These are phyloP conservation scores for Parotia lawesii DNA, from an alignment of 2,113 vertebrate species.

Conservation along the genomic window DNA sequence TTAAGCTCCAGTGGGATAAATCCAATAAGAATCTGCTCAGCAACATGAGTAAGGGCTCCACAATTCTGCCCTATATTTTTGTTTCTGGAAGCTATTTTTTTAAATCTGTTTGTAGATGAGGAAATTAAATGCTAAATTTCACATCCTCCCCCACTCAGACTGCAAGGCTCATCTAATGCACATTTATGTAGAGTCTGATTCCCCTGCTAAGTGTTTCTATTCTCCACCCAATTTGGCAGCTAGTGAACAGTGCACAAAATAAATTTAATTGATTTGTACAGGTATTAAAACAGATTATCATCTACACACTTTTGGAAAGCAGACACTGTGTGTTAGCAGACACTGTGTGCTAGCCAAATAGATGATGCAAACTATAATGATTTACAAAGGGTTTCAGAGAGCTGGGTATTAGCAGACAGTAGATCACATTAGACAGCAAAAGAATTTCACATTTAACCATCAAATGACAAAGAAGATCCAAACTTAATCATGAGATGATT, in stretches of 20 bases:
- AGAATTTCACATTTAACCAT: conserved; percentile 3
- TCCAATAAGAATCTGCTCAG: background rate
- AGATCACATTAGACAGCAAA: background rate
- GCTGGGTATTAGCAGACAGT: background rate
- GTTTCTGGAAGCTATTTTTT: conserved; percentile 14
- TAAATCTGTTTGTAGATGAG: background rate
- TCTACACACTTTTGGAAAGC: conserved; percentile 16
- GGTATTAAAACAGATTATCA: conserved; percentile 39
- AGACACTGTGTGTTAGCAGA: background rate
- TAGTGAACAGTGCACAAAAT: conserved; percentile 19
- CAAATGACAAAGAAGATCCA: background rate
- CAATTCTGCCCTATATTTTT: background rate
- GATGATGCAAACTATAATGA: conserved; percentile 27
- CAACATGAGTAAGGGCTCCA: background rate
- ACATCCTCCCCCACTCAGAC: background rate
- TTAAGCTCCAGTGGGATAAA: background rate
- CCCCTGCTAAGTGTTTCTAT: background rate
- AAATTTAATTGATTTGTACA: conserved; percentile 44
- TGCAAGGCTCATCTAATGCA: background rate
- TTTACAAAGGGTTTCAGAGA: conserved; percentile 32
- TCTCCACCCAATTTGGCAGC: conserved; percentile 18
- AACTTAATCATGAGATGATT: background rate
- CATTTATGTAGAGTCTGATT: background rate
- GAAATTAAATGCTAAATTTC: background rate
- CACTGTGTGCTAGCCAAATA: background rate